Conservation (phyloP, 2,113 vertebrate species). For the Butorides virescens region DNA sequence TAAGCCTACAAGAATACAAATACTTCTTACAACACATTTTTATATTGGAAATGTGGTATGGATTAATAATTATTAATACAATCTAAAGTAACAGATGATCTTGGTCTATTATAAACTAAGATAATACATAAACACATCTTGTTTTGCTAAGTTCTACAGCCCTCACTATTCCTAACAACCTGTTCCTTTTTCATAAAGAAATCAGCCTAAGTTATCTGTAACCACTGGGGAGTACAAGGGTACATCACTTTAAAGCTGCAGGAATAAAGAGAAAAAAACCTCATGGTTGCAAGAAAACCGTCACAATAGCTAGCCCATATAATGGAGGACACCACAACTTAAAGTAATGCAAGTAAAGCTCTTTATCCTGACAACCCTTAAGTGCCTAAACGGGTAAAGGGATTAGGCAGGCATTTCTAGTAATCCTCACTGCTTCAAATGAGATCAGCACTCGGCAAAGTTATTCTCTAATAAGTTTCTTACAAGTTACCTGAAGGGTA, state of each 20-base stretch:
- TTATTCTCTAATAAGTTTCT: background rate
- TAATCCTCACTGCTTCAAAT: background rate
- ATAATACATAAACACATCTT: background rate
- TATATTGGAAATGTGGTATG: background rate
- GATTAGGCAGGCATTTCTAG: background rate
- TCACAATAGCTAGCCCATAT: background rate
- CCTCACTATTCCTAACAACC: background rate
- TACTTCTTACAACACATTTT: background rate
- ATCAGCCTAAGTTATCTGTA: background rate
- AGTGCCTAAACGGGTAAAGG: background rate
- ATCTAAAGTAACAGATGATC: background rate
- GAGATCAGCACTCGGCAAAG: background rate
- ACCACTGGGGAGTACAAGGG: background rate
- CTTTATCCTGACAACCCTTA: background rate
- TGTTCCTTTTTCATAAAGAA: background rate
- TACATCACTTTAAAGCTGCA: background rate
- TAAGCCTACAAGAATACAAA: constrained; percentile 78
- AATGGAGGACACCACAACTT: background rate
- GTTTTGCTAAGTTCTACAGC: background rate
- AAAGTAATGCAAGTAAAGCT: background rate
- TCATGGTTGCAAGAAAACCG: background rate
- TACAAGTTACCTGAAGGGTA: background rate
- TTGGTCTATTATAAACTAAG: background rate
- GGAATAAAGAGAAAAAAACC: background rate
- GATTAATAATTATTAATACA: background rate